Base-by-base conservation (phyloP, 2,888 invertebrate genomes). In the Netelia virgata region DNA sequence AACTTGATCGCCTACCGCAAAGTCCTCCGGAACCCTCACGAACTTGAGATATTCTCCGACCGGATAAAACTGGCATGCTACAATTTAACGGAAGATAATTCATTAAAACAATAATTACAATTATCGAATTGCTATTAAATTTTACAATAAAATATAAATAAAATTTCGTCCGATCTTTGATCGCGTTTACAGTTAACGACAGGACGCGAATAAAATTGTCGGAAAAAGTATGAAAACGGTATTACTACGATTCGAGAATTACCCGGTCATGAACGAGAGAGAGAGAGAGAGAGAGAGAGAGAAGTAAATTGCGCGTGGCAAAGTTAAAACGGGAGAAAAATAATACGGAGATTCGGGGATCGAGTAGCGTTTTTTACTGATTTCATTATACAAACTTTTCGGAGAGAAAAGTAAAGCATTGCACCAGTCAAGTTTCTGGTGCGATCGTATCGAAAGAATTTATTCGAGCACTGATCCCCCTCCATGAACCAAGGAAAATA, bases 31-130 rank as follows among this genome's bases (percentile, higher is more conserved):
- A 87, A 98, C 96, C 88, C 98, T 95, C 82, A 98, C 97, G 91
- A 98, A 98, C 89, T 97, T 96, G 86, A 97, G 94, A 90, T 97
- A 97, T 93, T 98, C 98, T 50, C 97, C 97, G 1, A 96, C 94
- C 8, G 97, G 97, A 91, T 97, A 97, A 94, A 98, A 98, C 91
- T 97, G 97, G 92, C 98, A 98, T 92, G 96, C 97, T 96, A 95
- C 10, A 94, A 95, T 47, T 16, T 23, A 76, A 64, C 11, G 3
- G 18, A 57, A 36, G 59, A 20, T 23, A 20, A 0, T 28, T 16
- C 20, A 43, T 41, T 18, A 36, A 11, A 47, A 68, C 28, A 59
- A 66, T 10, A 5, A 64, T 10, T 16, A 47, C 11, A 66, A 74
- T 18, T 0, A 11, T 61, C 5, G 1, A 43, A 55, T 43, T 23